A percentile compares a stretch with the other conserved stretches of the same genome.
Conservation (phyloP, 1,140 invertebrate species). For the Magallana gigas region DNA sequence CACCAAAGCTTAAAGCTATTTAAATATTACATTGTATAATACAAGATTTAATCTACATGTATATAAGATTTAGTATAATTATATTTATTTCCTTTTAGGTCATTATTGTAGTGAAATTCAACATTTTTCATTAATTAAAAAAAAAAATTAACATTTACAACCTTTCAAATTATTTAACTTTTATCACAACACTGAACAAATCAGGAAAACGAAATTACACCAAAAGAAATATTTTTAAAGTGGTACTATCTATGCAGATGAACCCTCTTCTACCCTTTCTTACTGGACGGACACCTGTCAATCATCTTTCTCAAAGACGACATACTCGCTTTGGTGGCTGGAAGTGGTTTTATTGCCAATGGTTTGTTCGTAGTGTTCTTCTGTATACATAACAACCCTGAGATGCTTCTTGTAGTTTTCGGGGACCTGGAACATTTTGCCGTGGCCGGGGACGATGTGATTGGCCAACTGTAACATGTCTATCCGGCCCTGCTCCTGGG, state of each 20-base stretch:
- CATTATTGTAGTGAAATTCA: too few species aligned
- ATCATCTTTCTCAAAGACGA: constrained; percentile 24
- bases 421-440: constrained; percentile 84
- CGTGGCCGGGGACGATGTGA: constrained; percentile 95
- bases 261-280: neutral
- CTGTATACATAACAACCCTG: constrained; percentile 57
- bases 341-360: neutral
- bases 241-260: neutral
- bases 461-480: constrained; percentile 86
- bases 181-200: too few species aligned
- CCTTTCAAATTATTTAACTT: too few species aligned
- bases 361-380: neutral
- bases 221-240: neutral
- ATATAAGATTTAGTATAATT: too few species aligned
- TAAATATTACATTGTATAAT: too few species aligned
- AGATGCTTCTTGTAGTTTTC: constrained; percentile 59
- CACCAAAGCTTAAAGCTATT: too few species aligned
- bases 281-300: neutral
- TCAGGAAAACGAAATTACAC: too few species aligned
- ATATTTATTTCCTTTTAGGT: too few species aligned
- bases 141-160: too few species aligned
- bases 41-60: too few species aligned
- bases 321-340: neutral
- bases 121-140: too few species aligned
- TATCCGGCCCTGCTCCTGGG: constrained; percentile 86